Evolutionary conservation across 2,888 invertebrate genomes (phyloP), one percentile per base, ranked within the genome.

Genomic region (Megamerina dolium): DNA sequence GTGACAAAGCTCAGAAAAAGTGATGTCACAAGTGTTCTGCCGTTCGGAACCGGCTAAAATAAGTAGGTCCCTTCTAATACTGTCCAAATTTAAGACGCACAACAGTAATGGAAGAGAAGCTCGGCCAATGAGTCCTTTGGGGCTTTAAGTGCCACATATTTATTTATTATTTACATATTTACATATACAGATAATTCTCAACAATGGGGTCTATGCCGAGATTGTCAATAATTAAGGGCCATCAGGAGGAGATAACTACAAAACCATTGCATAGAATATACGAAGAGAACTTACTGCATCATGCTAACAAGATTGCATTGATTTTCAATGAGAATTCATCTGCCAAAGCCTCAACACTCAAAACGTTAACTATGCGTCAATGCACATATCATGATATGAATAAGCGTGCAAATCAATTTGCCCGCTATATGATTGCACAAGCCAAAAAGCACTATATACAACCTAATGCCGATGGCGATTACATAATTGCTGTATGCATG

Each of bases 401-500:
- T 51, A 59, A 61, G 21, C 58, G 63, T 5, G 72, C 76, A 8
- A 75, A 75, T 58, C 69, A 68, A 37, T 62, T 76, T n/a, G 75
- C 76, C 0, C 61, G 72, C n/a, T 50, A 61, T 4, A 46, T 72
- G 12, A 58, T 70, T 2, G 53, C 61, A 14, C 66, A 68, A 44
- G 53, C 65, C 3, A 54, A 59, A 4, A 57, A 59, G 19, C 59
- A 59, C 16, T 61, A 58, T 10, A 47, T 64, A 30, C 59, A 63
- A 33, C 57, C 68, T 10, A 84, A 85, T 61, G 63, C 71, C 4
- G 87, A 87, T 63, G 81, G 82, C 0, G 84, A 87, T 63, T 82
- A 71, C 55, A 80, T 88, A 10, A 75, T 90, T 0, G 87, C 85
- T 1, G 83, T 90, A 0, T 85, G 85, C 60, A 81, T 90, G 81